Conservation (phyloP, 1,140 invertebrate genomes). For the Scaptomyza graminum region DNA sequence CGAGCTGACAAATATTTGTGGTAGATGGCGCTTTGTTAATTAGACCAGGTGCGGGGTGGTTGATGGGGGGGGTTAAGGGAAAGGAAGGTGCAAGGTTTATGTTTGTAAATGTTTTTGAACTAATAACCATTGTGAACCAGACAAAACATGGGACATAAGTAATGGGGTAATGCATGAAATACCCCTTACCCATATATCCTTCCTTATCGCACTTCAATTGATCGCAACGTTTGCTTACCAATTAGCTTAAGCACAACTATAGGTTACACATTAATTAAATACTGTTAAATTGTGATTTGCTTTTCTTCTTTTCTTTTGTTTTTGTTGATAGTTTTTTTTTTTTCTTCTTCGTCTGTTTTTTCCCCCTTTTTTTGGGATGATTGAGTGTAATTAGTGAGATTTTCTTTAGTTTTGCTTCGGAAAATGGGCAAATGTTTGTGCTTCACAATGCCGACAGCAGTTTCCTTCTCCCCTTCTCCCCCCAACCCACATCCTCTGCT, state of each 20-base stretch:
- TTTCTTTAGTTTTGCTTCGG: neutral
- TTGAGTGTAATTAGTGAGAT: constrained; percentile 24
- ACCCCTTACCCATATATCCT: too few relatives aligned
- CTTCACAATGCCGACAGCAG: constrained; percentile 7
- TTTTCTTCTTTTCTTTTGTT: too few relatives aligned
- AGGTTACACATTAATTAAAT: neutral
- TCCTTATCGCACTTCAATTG: too few relatives aligned
- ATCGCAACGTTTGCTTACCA: too few relatives aligned
- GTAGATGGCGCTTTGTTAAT: constrained; percentile 34
- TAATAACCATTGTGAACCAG: constrained; percentile 23
- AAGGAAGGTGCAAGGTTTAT: constrained; percentile 27
- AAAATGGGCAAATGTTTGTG: constrained; percentile 22
- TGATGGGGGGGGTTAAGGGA: too few relatives aligned
- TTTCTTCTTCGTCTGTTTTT: neutral
- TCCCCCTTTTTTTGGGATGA: constrained; percentile 6
- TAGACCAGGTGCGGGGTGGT: too few relatives aligned
- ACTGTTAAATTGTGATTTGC: neutral
- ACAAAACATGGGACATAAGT: neutral
- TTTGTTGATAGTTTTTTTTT: too few relatives aligned
- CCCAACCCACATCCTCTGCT: neutral
- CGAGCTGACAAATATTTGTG: constrained; percentile 44
- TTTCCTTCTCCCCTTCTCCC: constrained; percentile 10
- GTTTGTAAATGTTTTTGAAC: constrained; percentile 32
- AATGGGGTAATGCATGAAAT: too few relatives aligned
- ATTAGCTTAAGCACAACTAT: neutral